Evolutionary conservation across 2,888 invertebrate genomes (phyloP).

Genomic region (Spialia ferax): DNA sequence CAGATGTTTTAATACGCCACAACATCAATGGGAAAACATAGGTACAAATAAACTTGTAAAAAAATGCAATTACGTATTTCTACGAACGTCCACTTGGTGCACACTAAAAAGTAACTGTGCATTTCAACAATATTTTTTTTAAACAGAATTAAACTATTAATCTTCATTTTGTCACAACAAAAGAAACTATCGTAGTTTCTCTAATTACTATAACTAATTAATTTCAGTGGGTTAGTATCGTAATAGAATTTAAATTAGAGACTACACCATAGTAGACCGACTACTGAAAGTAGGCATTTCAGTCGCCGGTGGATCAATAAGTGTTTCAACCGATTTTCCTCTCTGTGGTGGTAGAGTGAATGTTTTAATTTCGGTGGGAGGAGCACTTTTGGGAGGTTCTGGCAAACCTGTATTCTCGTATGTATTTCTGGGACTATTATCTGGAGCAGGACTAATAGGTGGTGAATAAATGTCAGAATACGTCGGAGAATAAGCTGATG

Average conservation of each 20-base stretch:
- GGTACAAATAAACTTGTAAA: conserved; percentile 41
- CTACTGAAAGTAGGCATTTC: conserved; percentile 75
- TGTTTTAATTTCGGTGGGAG: conserved; percentile 73
- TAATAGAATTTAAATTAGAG: not conserved
- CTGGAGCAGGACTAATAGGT: conserved; percentile 78
- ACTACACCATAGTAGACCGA: conserved; percentile 82
- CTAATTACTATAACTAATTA: conserved; percentile 19
- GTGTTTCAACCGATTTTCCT: conserved; percentile 78
- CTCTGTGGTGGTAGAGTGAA: conserved; percentile 75
- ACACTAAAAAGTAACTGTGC: conserved; percentile 31
- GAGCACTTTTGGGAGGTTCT: conserved; percentile 76
- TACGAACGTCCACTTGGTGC: conserved; percentile 15
- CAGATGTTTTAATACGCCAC: conserved; percentile 48
- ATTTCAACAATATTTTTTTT: not conserved
- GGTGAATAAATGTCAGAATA: conserved; percentile 84
- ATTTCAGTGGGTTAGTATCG: conserved; percentile 49
- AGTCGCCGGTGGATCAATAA: conserved; percentile 73
- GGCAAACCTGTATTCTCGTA: conserved; percentile 73
- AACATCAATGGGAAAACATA: conserved; percentile 73
- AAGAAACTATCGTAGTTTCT: conserved; percentile 21
- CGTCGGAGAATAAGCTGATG: conserved; percentile 79
- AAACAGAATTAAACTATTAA: conserved; percentile 22
- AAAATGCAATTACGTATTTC: conserved; percentile 21
- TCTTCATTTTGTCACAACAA: conserved; percentile 23
- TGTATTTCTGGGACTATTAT: conserved; percentile 74